Conservation (phyloP, 2,797 vertebrate genomes). For the Sebastes hubbsi region DNA sequence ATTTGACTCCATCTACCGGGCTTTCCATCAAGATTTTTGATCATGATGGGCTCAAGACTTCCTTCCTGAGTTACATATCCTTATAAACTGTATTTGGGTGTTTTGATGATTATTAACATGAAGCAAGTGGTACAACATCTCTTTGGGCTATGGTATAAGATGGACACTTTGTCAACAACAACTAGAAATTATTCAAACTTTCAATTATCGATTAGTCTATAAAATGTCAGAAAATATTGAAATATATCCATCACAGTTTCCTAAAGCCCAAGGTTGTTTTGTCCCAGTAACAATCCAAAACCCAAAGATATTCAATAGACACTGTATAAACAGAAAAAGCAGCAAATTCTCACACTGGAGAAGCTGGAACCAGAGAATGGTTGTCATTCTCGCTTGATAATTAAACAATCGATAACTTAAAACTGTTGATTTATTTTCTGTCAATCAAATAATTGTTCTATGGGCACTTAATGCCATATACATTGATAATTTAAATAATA, state of each 20-base stretch:
- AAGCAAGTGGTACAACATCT: not conserved
- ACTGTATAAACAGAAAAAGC: not conserved
- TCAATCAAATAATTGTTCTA: not conserved
- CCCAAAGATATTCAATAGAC: too few species aligned
- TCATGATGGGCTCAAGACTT: not conserved
- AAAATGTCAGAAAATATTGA: not conserved
- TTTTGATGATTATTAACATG: not conserved
- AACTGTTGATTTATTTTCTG: not conserved
- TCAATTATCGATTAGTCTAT: not conserved
- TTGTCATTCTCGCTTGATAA: not conserved
- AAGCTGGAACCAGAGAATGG: not conserved
- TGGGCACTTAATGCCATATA: too few species aligned
- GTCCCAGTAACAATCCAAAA: not conserved
- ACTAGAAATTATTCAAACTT: not conserved
- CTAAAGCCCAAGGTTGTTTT: not conserved
- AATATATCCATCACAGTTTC: too few species aligned
- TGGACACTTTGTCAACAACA: not conserved
- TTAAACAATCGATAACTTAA: not conserved
- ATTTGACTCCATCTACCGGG: not conserved
- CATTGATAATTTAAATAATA: not conserved
- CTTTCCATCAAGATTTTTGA: not conserved
- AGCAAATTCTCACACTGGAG: not conserved
- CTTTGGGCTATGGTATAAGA: not conserved
- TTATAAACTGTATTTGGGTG: not conserved
- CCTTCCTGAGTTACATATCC: not conserved